phyloP scores from a whole-genome alignment of 2,797 vertebrate species.

The Melanogrammus aeglefinus region DNA sequence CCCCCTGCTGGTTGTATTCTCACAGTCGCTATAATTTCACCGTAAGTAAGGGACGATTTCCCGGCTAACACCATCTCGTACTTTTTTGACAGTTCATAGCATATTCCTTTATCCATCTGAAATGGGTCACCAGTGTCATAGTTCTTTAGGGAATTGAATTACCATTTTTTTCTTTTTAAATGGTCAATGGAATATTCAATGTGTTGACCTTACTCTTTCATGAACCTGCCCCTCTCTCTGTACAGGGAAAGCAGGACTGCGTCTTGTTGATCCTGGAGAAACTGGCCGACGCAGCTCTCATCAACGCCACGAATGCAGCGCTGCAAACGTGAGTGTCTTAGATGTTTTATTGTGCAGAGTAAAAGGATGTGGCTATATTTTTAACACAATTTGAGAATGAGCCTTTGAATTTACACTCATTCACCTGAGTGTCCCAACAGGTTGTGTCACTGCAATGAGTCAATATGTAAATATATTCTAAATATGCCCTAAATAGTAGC shows the following conservation, averaged over 20 bases:
- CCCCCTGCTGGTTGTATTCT: background rate
- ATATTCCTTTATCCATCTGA: background rate
- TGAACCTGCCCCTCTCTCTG: background rate
- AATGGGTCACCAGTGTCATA: background rate
- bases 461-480: too few species aligned
- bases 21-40: background rate
- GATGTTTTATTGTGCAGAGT: background rate
- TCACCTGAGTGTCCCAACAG: too few species aligned
- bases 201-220: background rate
- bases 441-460: too few species aligned
- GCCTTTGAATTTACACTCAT: too few species aligned
- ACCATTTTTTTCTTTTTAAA: background rate
- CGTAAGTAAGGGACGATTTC: background rate
- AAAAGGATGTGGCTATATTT: background rate
- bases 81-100: background rate
- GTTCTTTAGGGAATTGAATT: background rate
- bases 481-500: too few species aligned
- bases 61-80: background rate
- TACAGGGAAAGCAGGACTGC: slow-evolving; percentile 91
- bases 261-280: slow-evolving; percentile 92
- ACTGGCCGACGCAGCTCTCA: slow-evolving; percentile 82
- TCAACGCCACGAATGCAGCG: slow-evolving; percentile 86
- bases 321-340: slow-evolving; percentile 90
- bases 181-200: too few species aligned
- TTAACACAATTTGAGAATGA: too few species aligned